These are phyloP conservation scores for Xyliphius kryptos DNA, from an alignment of 2,113 vertebrate species.

Conservation along the genomic window DNA sequence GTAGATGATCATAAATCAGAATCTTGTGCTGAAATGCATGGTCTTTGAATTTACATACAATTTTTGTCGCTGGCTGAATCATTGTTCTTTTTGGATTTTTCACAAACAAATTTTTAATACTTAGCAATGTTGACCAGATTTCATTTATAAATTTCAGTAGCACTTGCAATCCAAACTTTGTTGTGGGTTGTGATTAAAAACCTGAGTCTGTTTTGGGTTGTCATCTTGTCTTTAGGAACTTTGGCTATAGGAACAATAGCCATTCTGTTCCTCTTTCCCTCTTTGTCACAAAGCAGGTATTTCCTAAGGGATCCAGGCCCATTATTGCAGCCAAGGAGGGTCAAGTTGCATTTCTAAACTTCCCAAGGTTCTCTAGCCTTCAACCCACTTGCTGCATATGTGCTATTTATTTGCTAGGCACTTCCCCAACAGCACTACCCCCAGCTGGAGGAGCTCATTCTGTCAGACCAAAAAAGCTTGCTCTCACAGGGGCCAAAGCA, in stretches of 20 bases:
- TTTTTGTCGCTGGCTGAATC: no score
- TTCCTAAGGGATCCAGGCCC: slow-evolving; percentile 48
- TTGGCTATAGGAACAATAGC: slow-evolving; percentile 20
- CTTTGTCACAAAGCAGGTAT: slow-evolving; percentile 44
- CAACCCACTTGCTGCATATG: slow-evolving; percentile 51
- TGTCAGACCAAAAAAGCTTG: slow-evolving; percentile 47
- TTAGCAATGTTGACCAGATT: no score
- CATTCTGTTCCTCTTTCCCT: slow-evolving; percentile 36
- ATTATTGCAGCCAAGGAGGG: slow-evolving; percentile 29
- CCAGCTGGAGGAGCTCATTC: slow-evolving; percentile 27
- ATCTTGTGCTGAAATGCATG: no score
- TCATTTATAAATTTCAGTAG: no score
- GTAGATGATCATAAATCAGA: no score
- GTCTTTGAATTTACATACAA: no score
- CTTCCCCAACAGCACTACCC: slow-evolving; percentile 26
- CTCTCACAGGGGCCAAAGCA: slow-evolving; percentile 30
- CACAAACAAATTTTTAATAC: no score
- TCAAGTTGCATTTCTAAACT: slow-evolving; percentile 40
- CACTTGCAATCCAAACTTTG: no score
- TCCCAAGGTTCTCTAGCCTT: slow-evolving; percentile 40
- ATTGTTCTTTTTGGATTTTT: no score
- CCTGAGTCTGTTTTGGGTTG: slow-evolving; percentile 41
- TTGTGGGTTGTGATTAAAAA: slow-evolving; percentile 27
- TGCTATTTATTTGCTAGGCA: slow-evolving; percentile 24
- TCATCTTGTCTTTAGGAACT: slow-evolving; percentile 40